Evolutionary conservation across 2,113 vertebrate genomes (phyloP), one percentile per base, ranked within the genome.

Genomic region (Daboia siamensis): DNA sequence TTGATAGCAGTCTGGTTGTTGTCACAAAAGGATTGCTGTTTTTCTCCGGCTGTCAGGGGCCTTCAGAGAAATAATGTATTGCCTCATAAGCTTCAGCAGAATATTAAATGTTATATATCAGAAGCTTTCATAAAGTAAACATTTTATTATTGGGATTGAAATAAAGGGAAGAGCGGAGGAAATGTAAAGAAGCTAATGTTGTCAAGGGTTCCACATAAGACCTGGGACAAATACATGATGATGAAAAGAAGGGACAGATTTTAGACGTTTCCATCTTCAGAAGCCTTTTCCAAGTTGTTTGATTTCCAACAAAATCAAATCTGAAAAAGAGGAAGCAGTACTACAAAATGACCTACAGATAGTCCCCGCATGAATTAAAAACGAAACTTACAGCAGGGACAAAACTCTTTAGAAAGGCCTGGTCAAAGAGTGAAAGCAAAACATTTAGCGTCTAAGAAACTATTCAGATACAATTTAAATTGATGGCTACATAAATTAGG

Each of bases 231-330:
- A 91, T n/a, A n/a, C n/a, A n/a, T 29, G 48, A 93, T 33, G 55
- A 89, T 29, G 91, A 90, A 86, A 86, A 87, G 51, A 90, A 92
- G 24, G 1, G 15, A 86, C 0, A 4, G 91, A 89, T 95, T 39
- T 29, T 56, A 95, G 92, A 90, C n/a, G 29, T 21, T 88, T 26
- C 90, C 57, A 93, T 39, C 89, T 94, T 57, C 90, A 59, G 57
- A 80, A 92, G 54, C 90, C n/a, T 90, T 57, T 93, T 94, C 90
- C 33, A 56, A 0, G 23, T 91, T 93, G 51, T 48, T 94, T 93
- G 20, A 56, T 93, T 33, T n/a, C 26, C 39, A 93, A 9, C 33
- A 80, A 80, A 80, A 80, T 80, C 74, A 80, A 44, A 80, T 44
- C 17, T 39, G 7, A 80, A 80, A 44, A 80, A n/a, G 74, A 1